These are phyloP conservation scores for Psilanteris sp. DNA, from an alignment of 1,140 invertebrate genomes.

Conservation along the genomic window DNA sequence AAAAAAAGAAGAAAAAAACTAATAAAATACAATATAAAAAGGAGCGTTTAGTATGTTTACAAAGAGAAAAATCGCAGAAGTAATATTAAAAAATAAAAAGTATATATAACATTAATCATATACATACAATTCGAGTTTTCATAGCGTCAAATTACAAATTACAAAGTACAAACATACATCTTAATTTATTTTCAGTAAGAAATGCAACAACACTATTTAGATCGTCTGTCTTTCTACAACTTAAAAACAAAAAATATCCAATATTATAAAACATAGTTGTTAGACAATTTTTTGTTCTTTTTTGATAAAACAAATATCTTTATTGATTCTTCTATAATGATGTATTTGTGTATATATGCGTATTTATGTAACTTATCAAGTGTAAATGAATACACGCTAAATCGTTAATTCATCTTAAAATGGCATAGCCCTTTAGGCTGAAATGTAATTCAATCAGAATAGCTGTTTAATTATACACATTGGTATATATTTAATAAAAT, in stretches of 20 bases:
- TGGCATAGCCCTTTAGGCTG: slow-evolving; percentile 45
- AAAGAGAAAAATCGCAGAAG: slow-evolving; percentile 60
- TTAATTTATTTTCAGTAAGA: too few relatives aligned
- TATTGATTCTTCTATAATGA: slow-evolving; percentile 20
- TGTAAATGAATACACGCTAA: slow-evolving; percentile 52
- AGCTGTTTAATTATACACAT: slow-evolving; percentile 40
- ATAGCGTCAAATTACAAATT: slow-evolving; percentile 6
- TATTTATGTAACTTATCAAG: slow-evolving; percentile 46
- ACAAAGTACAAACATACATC: slow-evolving; percentile 27
- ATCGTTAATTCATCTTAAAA: slow-evolving; percentile 49
- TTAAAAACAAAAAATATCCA: too few relatives aligned
- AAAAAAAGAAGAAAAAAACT: too few relatives aligned
- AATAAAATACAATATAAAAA: too few relatives aligned
- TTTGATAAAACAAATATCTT: too few relatives aligned
- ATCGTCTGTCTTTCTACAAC: slow-evolving; percentile 11
- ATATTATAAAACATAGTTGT: too few relatives aligned
- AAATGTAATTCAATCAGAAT: slow-evolving; percentile 40
- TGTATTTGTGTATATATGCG: slow-evolving; percentile 40
- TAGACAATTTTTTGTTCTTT: too few relatives aligned
- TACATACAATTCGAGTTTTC: slow-evolving; percentile 45
- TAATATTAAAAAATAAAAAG: slow-evolving; percentile 39
- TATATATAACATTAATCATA: slow-evolving; percentile 57
- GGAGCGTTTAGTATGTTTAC: too few relatives aligned
- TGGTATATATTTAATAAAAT: too few relatives aligned
- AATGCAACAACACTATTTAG: too few relatives aligned